Evolutionary conservation across 2,797 vertebrate species (phyloP), one percentile per base, ranked within the genome.

Genomic region (Syngnathus rostellatus): DNA sequence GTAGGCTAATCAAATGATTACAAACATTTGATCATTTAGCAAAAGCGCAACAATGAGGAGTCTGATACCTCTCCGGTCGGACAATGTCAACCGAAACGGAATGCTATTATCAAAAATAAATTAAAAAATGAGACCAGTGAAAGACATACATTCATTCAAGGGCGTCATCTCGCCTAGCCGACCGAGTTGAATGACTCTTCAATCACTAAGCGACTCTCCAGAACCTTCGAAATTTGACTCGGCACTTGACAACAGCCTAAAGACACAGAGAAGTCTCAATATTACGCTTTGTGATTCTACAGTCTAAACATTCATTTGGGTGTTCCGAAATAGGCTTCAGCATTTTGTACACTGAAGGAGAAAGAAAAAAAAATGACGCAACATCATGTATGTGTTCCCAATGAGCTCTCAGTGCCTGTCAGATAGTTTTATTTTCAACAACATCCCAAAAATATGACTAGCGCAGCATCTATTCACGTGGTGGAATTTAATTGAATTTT

Each of bases 401-500:
- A 62, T 59, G 64, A 77, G 68, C 69, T 63, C 59, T 51, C 25
- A 68, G 55, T 70, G 73, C 63, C 53, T 70, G 64, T 43, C 60
- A 64, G 54, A 83, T 81, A 68, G 68, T 74, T 76, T 76, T 60
- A 50, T 70, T 78, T 77, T 85, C 74, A 88, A 77, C 83, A 81
- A 83, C 83, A 87, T 81, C 76, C 70, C 73, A 77, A 77, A 79
- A 80, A 84, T 78, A 76, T 71, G 75, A 86, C 84, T 76, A 80
- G 77, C 71, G 72, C 63, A 6, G 76, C 76, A 82, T 84, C 79
- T 66, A 80, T 88, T 88, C 68, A 81, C 79, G 64, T 71, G 77
- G 84, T 72, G 71, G 72, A 74, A 84, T 85, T 79, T 84, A 86
- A 90, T 85, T 85, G 75, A 83, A 87, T 89, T 85, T 77, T 73